These are phyloP conservation scores for Octodon degus DNA, from an alignment of 2,113 vertebrate genomes.

Conservation along the genomic window DNA sequence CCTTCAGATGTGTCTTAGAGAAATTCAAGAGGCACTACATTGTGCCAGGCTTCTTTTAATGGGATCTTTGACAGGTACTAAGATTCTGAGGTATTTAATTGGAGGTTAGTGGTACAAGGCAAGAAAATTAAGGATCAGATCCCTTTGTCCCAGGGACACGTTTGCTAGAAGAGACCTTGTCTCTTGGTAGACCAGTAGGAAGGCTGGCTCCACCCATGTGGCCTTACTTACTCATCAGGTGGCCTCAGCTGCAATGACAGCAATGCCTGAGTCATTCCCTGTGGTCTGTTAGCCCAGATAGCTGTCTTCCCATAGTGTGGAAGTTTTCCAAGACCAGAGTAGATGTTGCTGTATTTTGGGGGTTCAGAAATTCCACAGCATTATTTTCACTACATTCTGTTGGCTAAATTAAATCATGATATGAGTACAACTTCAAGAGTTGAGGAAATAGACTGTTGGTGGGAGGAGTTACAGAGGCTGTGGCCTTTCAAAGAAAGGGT, in stretches of 20 bases:
- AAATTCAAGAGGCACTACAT: constrained; percentile 12
- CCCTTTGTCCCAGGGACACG: background rate
- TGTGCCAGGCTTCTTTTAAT: constrained; percentile 28
- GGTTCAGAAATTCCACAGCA: background rate
- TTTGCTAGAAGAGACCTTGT: background rate
- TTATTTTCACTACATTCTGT: background rate
- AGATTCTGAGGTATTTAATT: constrained; percentile 52
- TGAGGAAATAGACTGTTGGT: background rate
- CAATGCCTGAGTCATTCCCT: background rate
- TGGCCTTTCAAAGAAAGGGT: constrained; percentile 26
- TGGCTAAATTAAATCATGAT: background rate
- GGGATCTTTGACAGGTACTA: constrained; percentile 14
- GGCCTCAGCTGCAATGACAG: background rate
- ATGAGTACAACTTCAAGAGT: background rate
- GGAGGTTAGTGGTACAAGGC: constrained; percentile 23
- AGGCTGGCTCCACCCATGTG: background rate
- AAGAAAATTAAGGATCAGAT: constrained; percentile 8
- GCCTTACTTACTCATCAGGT: background rate
- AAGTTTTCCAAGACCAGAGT: background rate
- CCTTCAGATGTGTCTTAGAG: constrained; percentile 28
- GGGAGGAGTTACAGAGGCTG: background rate
- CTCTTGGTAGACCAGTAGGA: background rate
- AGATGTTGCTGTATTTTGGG: background rate
- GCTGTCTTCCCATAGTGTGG: background rate
- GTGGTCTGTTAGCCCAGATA: background rate